phyloP scores from a whole-genome alignment of 2,113 vertebrate species.

The Chionodraco myersi region DNA sequence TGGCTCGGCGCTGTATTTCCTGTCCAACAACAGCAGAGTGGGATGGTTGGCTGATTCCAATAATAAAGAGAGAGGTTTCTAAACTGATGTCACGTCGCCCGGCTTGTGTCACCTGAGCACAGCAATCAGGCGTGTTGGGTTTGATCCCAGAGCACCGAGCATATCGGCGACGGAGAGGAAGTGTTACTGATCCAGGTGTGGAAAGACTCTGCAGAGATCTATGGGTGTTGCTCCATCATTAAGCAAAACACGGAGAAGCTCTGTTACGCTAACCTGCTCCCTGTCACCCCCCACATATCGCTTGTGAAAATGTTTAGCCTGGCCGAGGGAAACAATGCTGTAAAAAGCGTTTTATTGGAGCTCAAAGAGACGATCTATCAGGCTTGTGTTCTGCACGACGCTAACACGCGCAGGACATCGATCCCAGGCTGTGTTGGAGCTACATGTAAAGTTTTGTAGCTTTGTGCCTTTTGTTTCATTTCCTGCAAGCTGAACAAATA shows the following conservation, averaged over 20 bases:
- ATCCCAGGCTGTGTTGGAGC: constrained; percentile 41
- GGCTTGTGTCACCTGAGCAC: constrained; percentile 74
- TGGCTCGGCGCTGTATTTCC: constrained; percentile 67
- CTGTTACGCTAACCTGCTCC: constrained; percentile 54
- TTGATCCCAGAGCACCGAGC: constrained; percentile 42
- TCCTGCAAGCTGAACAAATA: constrained; percentile 31
- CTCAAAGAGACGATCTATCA: constrained; percentile 56
- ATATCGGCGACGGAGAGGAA: no score
- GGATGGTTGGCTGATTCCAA: constrained; percentile 76
- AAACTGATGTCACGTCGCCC: constrained; percentile 62
- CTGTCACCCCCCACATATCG: constrained; percentile 62
- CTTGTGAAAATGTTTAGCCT: constrained; percentile 79
- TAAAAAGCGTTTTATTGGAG: constrained; percentile 65
- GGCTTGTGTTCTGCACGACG: constrained; percentile 38
- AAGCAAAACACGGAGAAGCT: constrained; percentile 40
- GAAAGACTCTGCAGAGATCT: constrained; percentile 54
- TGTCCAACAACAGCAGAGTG: constrained; percentile 80
- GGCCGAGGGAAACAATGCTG: constrained; percentile 59
- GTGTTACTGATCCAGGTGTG: constrained; percentile 54
- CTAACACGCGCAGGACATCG: constrained; percentile 20
- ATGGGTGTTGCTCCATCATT: constrained; percentile 62
- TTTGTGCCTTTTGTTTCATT: constrained; percentile 50
- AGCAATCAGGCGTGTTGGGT: constrained; percentile 71
- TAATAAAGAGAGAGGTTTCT: constrained; percentile 77
- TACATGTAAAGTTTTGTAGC: constrained; percentile 7